These are phyloP conservation scores for Pomatorhinus ruficollis DNA, from an alignment of 2,113 vertebrate species.

Conservation along the genomic window DNA sequence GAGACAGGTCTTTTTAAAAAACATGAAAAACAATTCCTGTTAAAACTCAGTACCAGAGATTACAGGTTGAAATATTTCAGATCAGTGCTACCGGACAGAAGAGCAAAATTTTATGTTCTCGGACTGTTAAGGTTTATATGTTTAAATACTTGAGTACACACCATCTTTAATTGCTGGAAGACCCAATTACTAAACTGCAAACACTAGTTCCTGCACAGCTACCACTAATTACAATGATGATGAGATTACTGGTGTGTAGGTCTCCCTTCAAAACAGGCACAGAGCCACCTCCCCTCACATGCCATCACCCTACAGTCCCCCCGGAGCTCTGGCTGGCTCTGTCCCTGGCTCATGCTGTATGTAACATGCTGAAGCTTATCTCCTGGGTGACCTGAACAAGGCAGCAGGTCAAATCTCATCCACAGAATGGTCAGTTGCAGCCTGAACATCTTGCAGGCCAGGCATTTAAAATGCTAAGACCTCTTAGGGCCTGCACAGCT, in stretches of 20 bases:
- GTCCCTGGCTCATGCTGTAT: not conserved
- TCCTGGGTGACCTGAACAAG: not conserved
- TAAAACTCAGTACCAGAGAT: not conserved
- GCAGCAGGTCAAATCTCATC: not conserved
- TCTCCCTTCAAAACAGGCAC: not conserved
- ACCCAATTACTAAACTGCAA: not conserved
- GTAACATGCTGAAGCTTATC: not conserved
- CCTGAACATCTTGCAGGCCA: not conserved
- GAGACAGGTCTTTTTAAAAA: not conserved
- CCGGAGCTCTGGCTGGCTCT: too few species aligned
- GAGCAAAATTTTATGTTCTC: not conserved
- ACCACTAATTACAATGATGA: not conserved
- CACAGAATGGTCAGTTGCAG: rapidly evolving
- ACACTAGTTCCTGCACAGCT: not conserved
- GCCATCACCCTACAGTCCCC: not conserved
- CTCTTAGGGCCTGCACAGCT: not conserved
- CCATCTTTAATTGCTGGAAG: not conserved
- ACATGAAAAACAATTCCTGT: not conserved
- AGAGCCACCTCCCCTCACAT: not conserved
- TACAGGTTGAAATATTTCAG: not conserved
- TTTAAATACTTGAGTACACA: not conserved
- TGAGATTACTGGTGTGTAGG: not conserved
- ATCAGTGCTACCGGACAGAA: not conserved
- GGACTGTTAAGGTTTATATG: not conserved
- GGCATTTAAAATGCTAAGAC: not conserved